These are phyloP conservation scores for Nerophis lumbriciformis DNA, from an alignment of 2,113 vertebrate species.

Conservation along the genomic window DNA sequence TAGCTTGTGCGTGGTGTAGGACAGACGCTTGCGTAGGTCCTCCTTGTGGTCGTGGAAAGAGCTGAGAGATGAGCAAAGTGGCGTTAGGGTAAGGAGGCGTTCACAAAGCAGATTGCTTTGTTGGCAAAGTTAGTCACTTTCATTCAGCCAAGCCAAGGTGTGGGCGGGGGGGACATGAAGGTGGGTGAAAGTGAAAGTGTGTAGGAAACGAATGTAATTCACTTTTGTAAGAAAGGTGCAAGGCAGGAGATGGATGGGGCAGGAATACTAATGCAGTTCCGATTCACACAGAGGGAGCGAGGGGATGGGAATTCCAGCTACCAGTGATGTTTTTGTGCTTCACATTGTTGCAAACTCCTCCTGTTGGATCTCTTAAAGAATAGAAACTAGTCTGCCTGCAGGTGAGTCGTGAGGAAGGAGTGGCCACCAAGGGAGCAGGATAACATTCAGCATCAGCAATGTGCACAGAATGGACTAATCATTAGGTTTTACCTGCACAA, in stretches of 20 bases:
- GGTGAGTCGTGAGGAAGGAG: slow-evolving; percentile 18
- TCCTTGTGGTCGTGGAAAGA: slow-evolving; percentile 94
- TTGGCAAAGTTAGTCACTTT: slow-evolving; percentile 16
- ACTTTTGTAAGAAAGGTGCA: slow-evolving; percentile 28
- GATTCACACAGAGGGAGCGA: slow-evolving; percentile 35
- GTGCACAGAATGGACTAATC: not conserved
- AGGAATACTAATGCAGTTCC: slow-evolving; percentile 55
- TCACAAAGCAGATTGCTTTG: not conserved
- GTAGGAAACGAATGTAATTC: slow-evolving; percentile 32
- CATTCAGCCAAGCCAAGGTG: slow-evolving; percentile 2
- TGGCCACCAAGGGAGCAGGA: too few species aligned
- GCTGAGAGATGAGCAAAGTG: slow-evolving; percentile 61
- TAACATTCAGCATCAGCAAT: too few species aligned
- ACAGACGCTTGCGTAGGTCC: slow-evolving; percentile 90
- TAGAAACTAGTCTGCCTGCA: slow-evolving; percentile 10
- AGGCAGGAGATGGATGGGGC: slow-evolving; percentile 42
- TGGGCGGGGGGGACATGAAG: not conserved
- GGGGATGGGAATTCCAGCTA: slow-evolving; percentile 32
- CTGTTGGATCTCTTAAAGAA: slow-evolving; percentile 40
- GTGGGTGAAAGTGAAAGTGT: slow-evolving; percentile 22
- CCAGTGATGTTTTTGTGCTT: slow-evolving; percentile 37
- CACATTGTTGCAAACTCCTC: slow-evolving; percentile 20
- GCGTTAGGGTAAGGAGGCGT: slow-evolving; percentile 14
- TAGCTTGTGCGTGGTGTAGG: slow-evolving; percentile 89
- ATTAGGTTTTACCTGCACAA: not conserved